Conservation (phyloP, 2,797 vertebrate species). For the Lutjanus campechanus region DNA sequence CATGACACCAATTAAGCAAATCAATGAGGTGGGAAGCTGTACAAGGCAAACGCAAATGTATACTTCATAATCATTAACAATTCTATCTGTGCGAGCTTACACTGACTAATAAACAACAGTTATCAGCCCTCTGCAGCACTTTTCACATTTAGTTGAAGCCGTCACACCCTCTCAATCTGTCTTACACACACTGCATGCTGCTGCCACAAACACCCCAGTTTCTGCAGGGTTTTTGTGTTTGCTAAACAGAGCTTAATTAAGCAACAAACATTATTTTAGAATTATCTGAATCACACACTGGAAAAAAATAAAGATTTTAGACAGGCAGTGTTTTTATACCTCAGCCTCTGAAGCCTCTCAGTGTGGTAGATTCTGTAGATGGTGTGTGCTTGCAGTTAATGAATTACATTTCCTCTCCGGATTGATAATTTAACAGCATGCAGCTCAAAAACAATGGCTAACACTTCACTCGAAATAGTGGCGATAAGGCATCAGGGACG, state of each 20-base stretch:
- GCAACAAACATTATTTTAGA: not conserved
- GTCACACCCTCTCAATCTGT: not conserved
- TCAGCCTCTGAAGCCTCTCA: not conserved
- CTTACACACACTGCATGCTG: not conserved
- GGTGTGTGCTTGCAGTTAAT: not conserved
- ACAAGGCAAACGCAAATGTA: constrained; percentile 26
- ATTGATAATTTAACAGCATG: not conserved
- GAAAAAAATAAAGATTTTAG: not conserved
- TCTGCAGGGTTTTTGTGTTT: constrained; percentile 1
- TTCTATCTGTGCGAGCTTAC: constrained; percentile 15
- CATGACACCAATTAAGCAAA: constrained; percentile 54
- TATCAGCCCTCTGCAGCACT: not conserved
- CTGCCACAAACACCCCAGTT: not conserved
- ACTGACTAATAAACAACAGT: constrained; percentile 5
- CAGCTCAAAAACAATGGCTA: not conserved
- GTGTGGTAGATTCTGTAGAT: not conserved
- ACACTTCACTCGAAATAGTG: constrained; percentile 20
- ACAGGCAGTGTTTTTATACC: not conserved
- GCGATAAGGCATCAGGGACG: not conserved
- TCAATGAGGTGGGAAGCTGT: constrained; percentile 39
- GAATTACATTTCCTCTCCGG: constrained; percentile 17
- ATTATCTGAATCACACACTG: not conserved
- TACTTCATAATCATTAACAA: constrained; percentile 35
- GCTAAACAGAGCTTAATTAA: constrained; percentile 1
- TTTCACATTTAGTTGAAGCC: constrained; percentile 7